Evolutionary conservation across 2,888 invertebrate genomes (phyloP).

Genomic region (Idaea biselata): DNA sequence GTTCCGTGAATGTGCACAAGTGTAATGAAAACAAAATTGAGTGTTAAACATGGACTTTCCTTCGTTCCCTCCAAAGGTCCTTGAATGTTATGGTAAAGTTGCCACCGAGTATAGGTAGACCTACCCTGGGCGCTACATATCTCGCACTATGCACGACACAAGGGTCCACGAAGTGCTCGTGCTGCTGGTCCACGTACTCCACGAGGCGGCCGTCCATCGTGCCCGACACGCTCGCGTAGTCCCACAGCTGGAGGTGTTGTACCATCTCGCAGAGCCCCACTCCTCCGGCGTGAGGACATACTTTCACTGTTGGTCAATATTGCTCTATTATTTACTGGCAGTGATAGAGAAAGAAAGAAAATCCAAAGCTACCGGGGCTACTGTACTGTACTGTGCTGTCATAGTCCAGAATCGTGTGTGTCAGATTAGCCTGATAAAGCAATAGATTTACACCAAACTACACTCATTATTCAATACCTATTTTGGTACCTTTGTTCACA

Average conservation of each 20-base stretch:
- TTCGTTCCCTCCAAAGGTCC: too few species aligned
- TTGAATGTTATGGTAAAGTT: too few species aligned
- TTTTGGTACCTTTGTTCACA: too few species aligned
- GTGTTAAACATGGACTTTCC: too few species aligned
- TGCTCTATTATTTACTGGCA: background rate
- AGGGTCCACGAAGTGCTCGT: conserved; percentile 92
- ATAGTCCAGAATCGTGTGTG: too few species aligned
- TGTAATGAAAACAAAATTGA: too few species aligned
- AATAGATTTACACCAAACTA: too few species aligned
- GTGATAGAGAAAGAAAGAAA: conserved; percentile 3
- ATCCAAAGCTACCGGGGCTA: background rate
- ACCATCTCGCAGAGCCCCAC: conserved; percentile 96
- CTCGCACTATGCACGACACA: conserved; percentile 84
- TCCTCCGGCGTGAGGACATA: conserved; percentile 97
- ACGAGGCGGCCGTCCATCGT: conserved; percentile 86
- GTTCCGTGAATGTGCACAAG: too few species aligned
- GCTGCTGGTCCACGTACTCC: conserved; percentile 94
- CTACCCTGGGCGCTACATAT: conserved; percentile 88
- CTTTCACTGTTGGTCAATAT: conserved; percentile 84
- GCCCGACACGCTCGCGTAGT: conserved; percentile 87
- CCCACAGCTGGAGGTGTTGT: conserved; percentile 94
- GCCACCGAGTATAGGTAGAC: conserved; percentile 1
- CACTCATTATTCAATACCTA: too few species aligned
- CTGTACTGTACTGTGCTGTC: too few species aligned
- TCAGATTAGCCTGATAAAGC: too few species aligned